Percentiles rank a stretch among this genome's conserved stretches.
These are phyloP conservation scores for Drosophila nr. perissopoda DNA, from an alignment of 2,888 invertebrate genomes.

Conservation along the genomic window DNA sequence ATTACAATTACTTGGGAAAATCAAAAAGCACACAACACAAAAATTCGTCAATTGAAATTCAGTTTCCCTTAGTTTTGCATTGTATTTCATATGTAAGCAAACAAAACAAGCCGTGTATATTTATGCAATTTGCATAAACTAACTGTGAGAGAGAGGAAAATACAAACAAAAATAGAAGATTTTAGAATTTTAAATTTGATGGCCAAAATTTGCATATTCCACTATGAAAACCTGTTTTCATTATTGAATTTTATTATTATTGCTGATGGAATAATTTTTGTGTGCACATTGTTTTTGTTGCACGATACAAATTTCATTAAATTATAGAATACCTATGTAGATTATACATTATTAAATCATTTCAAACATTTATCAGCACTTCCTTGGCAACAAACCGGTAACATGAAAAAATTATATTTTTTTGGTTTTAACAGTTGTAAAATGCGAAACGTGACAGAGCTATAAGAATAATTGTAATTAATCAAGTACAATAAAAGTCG, in stretches of 20 bases:
- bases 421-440: constrained; percentile 38
- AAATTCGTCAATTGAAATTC: constrained; percentile 26
- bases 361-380: constrained; percentile 14
- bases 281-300: constrained; percentile 18
- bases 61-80: constrained; percentile 55
- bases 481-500: constrained; percentile 61
- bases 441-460: constrained; percentile 39
- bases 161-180: constrained; percentile 32
- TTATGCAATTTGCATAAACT: constrained; percentile 63
- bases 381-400: constrained; percentile 18
- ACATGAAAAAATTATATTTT: constrained; percentile 16
- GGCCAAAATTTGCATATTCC: constrained; percentile 54
- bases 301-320: constrained; percentile 12
- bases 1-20: constrained; percentile 2
- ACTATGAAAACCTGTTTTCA: constrained; percentile 58
- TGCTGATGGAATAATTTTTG: constrained; percentile 26
- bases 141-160: constrained; percentile 41
- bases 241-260: constrained; percentile 19
- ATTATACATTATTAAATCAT: not conserved
- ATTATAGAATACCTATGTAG: not conserved
- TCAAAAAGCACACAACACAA: not conserved
- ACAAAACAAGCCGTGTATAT: constrained; percentile 19
- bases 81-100: constrained; percentile 21
- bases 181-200: constrained; percentile 29
- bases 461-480: constrained; percentile 54